Percentiles rank a stretch among this genome's conserved stretches.
These are phyloP conservation scores for Cygnus buccinator DNA, from an alignment of 2,113 vertebrate genomes.

Conservation along the genomic window DNA sequence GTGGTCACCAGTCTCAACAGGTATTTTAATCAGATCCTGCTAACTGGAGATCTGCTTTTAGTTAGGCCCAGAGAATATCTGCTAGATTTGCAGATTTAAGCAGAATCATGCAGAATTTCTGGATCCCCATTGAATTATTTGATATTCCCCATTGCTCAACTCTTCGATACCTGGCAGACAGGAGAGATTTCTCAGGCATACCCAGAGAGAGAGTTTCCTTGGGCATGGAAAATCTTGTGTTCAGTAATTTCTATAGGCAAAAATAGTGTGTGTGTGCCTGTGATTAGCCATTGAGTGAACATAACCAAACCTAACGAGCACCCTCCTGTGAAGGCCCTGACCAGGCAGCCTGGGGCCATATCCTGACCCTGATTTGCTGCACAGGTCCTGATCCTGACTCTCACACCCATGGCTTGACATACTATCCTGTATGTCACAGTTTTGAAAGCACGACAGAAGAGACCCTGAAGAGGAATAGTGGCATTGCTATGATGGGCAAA, in stretches of 20 bases:
- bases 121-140: background rate
- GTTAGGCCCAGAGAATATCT: background rate
- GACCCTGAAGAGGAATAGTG: background rate
- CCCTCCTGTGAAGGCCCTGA: background rate
- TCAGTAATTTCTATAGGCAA: background rate
- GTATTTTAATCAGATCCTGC: background rate
- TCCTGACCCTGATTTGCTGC: background rate
- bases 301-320: background rate
- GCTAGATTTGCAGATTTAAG: background rate
- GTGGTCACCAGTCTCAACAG: background rate
- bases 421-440: background rate
- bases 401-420: background rate
- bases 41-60: background rate
- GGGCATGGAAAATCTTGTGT: background rate
- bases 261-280: fast-evolving
- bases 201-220: background rate
- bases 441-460: background rate
- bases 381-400: background rate
- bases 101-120: background rate
- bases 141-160: background rate
- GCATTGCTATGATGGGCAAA: background rate
- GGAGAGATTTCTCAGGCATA: background rate
- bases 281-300: background rate
- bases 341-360: fast-evolving
- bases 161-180: background rate